Base-by-base conservation (phyloP, 2,113 vertebrate species). In the Cinclus cinclus region DNA sequence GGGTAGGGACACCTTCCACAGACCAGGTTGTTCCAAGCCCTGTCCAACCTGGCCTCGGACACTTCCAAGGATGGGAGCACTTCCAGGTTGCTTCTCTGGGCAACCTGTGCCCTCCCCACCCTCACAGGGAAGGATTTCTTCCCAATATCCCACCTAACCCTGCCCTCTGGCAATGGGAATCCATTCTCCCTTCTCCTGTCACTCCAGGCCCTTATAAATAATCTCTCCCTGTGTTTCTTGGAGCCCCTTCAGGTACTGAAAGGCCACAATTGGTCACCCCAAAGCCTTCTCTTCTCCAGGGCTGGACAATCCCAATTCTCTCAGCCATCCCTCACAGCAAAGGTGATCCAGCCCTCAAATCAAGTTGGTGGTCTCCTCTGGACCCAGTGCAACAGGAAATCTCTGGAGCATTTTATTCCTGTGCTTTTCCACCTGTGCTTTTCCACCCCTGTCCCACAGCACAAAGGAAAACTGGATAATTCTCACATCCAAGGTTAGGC, bases 91-190 rank as follows among this genome's bases (percentile, higher is more conserved):
- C 28, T 65, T 41, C 33, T 39, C 46, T 78, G 73, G 23, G 23
- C 33, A 71, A 0, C 5, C 27, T 28, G 13, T 25, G 20, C n/a
- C 42, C 15, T 33, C 12, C 0, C 11, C n/a, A 76, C 30, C 24
- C 9, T 69, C 39, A 3, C 24, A 68, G 53, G 9, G 20, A 47
- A 14, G 9, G 15, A 27, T 62, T 83, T 3, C 5, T 47, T 47
- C n/a, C 47, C 47, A 55, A 15, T 23, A 41, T 27, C 24, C 69
- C 24, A 60, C 5, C 46, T 4, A 12, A 0, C 13, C 19, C 46
- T 60, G 11, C 46, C 21, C n/a, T 55, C 13, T 59, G 76, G 10
- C 52, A 59, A 8, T 50, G 12, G 15, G 46, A 68, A 62, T 6
- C 30, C 47, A 22, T 41, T n/a, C 8, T 4, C 46, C 31, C 24